phyloP scores from a whole-genome alignment of 2,888 invertebrate species.

The Erannis defoliaria region DNA sequence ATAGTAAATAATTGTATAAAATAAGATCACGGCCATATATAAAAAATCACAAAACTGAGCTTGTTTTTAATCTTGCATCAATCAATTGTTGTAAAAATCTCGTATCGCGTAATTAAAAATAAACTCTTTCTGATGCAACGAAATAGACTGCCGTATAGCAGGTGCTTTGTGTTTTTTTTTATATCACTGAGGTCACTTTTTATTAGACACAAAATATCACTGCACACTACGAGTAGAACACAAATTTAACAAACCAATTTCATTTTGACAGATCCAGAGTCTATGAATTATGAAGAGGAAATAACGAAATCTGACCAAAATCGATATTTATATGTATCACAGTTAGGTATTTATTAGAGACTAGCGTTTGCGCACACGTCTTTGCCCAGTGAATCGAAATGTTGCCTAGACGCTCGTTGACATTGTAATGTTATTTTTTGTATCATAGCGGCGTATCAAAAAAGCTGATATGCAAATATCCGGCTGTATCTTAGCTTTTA shows the following conservation, averaged over 20 bases:
- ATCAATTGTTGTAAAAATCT: not conserved
- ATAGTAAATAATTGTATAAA: too few species aligned
- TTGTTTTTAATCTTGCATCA: too few species aligned
- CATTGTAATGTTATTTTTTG: constrained; percentile 3
- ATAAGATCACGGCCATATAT: too few species aligned
- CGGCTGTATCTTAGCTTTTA: not conserved
- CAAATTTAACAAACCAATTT: constrained; percentile 60
- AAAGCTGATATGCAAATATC: not conserved
- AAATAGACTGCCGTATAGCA: not conserved
- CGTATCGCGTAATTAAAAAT: too few species aligned
- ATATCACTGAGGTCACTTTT: not conserved
- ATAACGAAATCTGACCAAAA: constrained; percentile 51
- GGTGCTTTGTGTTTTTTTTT: too few species aligned
- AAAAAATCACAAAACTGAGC: too few species aligned
- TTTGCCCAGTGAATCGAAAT: constrained; percentile 6
- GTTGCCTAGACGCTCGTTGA: not conserved
- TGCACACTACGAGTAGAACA: constrained; percentile 38
- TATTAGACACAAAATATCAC: constrained; percentile 30
- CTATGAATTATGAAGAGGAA: constrained; percentile 50
- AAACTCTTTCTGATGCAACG: not conserved
- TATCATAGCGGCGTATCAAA: not conserved
- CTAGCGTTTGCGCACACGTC: constrained; percentile 3
- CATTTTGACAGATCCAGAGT: constrained; percentile 55
- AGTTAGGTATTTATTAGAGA: constrained; percentile 30
- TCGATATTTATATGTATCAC: constrained; percentile 57